Base-by-base conservation (phyloP, 2,797 vertebrate genomes). In the Sebastes elongatus region DNA sequence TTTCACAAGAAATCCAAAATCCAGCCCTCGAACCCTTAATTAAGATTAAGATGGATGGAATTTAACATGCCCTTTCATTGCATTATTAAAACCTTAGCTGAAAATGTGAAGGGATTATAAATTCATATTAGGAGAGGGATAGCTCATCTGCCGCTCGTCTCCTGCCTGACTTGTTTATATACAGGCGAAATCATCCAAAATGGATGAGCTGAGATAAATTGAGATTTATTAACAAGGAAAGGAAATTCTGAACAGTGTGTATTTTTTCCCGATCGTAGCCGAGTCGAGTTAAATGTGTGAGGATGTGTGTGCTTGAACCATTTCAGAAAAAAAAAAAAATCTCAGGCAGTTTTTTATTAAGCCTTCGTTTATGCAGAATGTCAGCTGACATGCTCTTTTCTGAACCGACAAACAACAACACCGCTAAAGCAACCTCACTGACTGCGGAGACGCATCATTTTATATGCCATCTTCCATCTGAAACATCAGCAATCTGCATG, bases 101-200 rank as follows among this genome's bases (percentile, higher is more conserved):
- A 68, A 80, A 81, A 86, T 81, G 61, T 73, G 69, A 73, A 56
- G 7, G 55, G 73, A 87, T 84, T 86, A 89, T n/a, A 59, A 66
- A 89, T 78, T 82, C 38, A 63, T 80, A 71, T 81, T 52, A 56
- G 7, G 28, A 76, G 68, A 69, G 32, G 23, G 25, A 57, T 10
- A 20, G 57, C 78, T 76, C 76, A 52, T 84, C 60, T 4, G n/a
- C 49, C 49, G 18, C 46, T 74, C 65, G 57, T 42, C 27, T 76
- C 59, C 49, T 69, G 72, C 46, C 60, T 63, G 71, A 56, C 65
- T 84, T 85, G 55, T 88, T 88, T 89, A 83, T 85, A 86, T 82
- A 56, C 66, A 52, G 30, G 28, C 23, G 22, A 86, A 76, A 71
- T 70, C 64, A 69, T 63, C 70, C 56, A 74, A 80, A 86, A 81